Evolutionary conservation across 2,888 invertebrate genomes (phyloP).

Genomic region (Colostygia pectinataria): DNA sequence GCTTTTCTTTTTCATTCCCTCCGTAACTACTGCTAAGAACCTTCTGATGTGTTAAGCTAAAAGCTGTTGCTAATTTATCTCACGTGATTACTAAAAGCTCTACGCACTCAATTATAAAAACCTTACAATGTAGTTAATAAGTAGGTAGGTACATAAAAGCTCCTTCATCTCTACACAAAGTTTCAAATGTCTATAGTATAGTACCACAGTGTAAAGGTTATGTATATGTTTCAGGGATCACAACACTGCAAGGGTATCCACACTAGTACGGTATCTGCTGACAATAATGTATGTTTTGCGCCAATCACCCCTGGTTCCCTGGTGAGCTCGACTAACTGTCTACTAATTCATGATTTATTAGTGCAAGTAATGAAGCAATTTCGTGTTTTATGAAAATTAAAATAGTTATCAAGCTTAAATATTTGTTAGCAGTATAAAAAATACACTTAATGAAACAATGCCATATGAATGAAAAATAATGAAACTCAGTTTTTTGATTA

Average conservation of each 20-base stretch:
- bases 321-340: slow-evolving; percentile 77
- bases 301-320: slow-evolving; percentile 58
- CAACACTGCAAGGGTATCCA: slow-evolving; percentile 71
- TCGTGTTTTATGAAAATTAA: no score
- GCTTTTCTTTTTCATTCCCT: slow-evolving; percentile 8
- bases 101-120: not conserved
- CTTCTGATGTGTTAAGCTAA: no score
- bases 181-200: no score
- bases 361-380: slow-evolving; percentile 42
- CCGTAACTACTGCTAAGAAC: not conserved
- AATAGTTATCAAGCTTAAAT: no score
- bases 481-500: no score
- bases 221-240: slow-evolving; percentile 60
- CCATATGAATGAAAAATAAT: no score
- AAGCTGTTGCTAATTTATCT: not conserved
- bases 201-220: no score
- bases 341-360: slow-evolving; percentile 61
- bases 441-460: no score
- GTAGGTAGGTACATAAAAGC: not conserved
- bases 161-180: no score
- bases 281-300: slow-evolving; percentile 74
- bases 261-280: slow-evolving; percentile 67
- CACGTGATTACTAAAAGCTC: slow-evolving; percentile 23
- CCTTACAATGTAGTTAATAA: no score
- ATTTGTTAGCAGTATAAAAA: no score